Evolutionary conservation across 2,113 vertebrate species (phyloP).

Genomic region (Tachysurus vachellii): DNA sequence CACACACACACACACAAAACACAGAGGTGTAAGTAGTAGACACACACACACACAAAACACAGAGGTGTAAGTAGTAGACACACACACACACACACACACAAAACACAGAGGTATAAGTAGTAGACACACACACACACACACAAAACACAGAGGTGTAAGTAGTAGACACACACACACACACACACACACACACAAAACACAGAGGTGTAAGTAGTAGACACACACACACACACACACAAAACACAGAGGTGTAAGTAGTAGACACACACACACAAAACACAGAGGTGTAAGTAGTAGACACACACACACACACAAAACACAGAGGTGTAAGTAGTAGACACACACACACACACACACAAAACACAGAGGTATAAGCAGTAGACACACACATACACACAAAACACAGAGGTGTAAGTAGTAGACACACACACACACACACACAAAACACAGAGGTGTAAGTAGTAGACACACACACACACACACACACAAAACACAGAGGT

Average conservation of each 20-base stretch:
- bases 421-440: background rate
- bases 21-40: too few relatives aligned
- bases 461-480: conserved; percentile 2
- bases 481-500: background rate
- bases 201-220: too few relatives aligned
- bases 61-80: too few relatives aligned
- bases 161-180: background rate
- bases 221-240: background rate
- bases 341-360: background rate
- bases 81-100: too few relatives aligned
- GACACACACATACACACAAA: background rate
- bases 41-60: too few relatives aligned
- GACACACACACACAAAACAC: background rate
- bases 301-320: background rate
- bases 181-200: background rate
- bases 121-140: background rate
- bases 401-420: background rate
- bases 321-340: too few relatives aligned
- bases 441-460: too few relatives aligned
- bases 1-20: too few relatives aligned
- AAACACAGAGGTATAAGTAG: too few relatives aligned
- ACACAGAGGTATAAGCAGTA: background rate
- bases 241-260: background rate
- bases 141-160: background rate
- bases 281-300: background rate